Evolutionary conservation across 1,140 invertebrate species (phyloP), one percentile per base, ranked within the genome.

Genomic region (Onthophagus taurus): DNA sequence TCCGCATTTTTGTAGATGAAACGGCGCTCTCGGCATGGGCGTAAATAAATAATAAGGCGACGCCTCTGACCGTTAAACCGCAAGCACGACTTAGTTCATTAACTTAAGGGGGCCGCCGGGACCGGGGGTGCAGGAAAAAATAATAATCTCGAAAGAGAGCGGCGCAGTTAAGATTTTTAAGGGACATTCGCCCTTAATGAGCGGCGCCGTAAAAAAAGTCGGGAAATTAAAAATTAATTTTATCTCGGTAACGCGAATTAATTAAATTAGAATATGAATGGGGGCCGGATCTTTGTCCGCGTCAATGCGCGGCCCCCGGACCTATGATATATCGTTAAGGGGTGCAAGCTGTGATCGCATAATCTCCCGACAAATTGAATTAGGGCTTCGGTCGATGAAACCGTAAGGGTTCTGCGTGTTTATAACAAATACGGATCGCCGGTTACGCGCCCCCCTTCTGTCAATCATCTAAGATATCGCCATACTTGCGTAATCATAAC

Each of bases 291-390:
- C 20, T 39, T 24, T 26, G 20, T 39, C 23, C 24, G 37, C 24
- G 26, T 39, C 34, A 36, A 36, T 39, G 16, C 20, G 19, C 19
- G 21, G 12, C 24, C 42, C 47, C 49, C 50, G n/a, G n/a, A n/a
- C 45, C 54, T 53, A 61, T 64, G 59, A 64, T 64, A 55, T 60
- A 64, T 61, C 49, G 60, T 58, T 50, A 55, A 52, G 51, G 52
- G 54, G 39, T 11, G 33, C 23, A 60, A 57, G 59, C 58, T 57
- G 56, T 58, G 58, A 57, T 46, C 56, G 55, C 54, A 64, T 64
- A 64, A 64, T 62, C 61, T 64, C 58, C 60, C 63, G 60, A 61
- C 62, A 64, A 64, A 64, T 64, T 64, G 62, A 64, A 64, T 64
- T 61, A 64, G 59, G 59, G 59, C 47, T 56, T 51, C 54, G 57